Percentiles rank a stretch among this genome's conserved stretches.
Conservation (phyloP, 2,888 invertebrate species). For the Reticulitermes lucifugus region DNA sequence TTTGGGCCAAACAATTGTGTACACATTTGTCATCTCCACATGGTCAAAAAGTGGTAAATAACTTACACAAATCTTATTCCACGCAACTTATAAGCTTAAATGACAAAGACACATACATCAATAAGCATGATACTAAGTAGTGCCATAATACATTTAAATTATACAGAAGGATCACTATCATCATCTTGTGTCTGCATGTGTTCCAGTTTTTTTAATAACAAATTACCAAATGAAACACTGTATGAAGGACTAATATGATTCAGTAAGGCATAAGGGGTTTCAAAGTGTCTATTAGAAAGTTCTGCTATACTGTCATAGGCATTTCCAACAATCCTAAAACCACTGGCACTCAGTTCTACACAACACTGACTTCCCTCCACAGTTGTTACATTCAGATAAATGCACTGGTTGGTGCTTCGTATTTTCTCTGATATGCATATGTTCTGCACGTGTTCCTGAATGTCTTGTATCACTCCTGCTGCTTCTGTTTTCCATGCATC, state of each 20-base stretch:
- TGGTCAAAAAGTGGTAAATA: too few species aligned
- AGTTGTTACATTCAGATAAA: constrained; percentile 10
- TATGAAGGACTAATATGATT: constrained; percentile 9
- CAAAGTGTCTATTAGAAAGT: not conserved
- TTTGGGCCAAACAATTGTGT: too few species aligned
- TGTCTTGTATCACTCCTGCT: not conserved
- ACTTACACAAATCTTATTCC: too few species aligned
- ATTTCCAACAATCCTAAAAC: constrained; percentile 25
- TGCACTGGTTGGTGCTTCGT: not conserved
- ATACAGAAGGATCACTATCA: not conserved
- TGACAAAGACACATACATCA: too few species aligned
- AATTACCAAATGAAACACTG: constrained; percentile 4
- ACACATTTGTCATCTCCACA: too few species aligned
- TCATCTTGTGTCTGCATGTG: not conserved
- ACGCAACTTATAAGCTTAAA: too few species aligned
- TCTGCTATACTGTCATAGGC: not conserved
- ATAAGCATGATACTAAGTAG: too few species aligned
- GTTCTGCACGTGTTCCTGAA: constrained; percentile 18
- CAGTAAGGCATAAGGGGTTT: constrained; percentile 8
- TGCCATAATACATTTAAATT: not conserved
- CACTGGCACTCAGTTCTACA: constrained; percentile 13
- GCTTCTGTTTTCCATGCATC: constrained; percentile 21
- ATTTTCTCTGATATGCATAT: not conserved
- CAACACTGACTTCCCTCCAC: not conserved
- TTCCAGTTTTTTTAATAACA: not conserved